These are phyloP conservation scores for Paradoxurus hermaphroditus DNA, from an alignment of 2,113 vertebrate genomes.

Conservation along the genomic window DNA sequence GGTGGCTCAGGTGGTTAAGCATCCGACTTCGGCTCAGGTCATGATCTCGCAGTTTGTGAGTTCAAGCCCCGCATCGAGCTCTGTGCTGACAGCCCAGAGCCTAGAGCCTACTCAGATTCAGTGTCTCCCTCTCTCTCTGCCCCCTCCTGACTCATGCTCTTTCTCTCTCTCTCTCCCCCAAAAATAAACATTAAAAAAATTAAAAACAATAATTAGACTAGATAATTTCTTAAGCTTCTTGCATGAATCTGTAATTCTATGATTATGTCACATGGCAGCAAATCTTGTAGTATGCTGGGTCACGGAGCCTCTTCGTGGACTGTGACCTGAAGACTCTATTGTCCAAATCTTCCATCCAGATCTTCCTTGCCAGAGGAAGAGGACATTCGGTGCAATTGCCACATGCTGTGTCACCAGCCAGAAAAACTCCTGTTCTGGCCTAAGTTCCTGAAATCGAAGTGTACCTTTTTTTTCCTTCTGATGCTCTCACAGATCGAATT, in stretches of 20 bases:
- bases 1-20: no score
- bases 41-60: no score
- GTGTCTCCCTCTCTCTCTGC: no score
- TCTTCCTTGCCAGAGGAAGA: not conserved
- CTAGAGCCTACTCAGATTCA: no score
- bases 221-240: not conserved
- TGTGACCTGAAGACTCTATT: not conserved
- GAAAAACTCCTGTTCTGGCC: not conserved
- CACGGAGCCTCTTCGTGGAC: not conserved
- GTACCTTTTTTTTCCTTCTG: not conserved
- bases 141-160: no score
- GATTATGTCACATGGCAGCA: not conserved
- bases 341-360: not conserved
- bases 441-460: conserved; percentile 5
- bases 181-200: no score
- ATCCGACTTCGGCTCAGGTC: no score
- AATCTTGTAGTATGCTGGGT: not conserved
- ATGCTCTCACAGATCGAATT: not conserved
- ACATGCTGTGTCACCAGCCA: not conserved
- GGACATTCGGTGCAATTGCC: not conserved
- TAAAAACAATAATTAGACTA: not conserved
- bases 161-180: no score
- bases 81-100: no score
- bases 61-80: no score
- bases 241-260: not conserved